Evolutionary conservation across 1,140 invertebrate species (phyloP).

Genomic region (Drosophila micromelanica): DNA sequence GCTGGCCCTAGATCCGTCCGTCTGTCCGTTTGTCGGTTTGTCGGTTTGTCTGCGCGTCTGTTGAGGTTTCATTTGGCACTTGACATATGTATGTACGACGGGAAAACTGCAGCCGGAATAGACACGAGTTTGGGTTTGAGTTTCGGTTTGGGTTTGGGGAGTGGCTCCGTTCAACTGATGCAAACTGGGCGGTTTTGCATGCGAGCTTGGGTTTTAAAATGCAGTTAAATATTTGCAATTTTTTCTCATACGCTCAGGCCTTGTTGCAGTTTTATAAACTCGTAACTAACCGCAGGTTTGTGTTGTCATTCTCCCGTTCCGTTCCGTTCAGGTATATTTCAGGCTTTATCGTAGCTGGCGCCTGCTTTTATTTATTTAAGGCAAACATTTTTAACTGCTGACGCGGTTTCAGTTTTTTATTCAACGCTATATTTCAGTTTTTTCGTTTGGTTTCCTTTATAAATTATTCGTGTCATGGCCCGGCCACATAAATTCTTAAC

Average conservation of each 20-base stretch:
- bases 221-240: constrained; percentile 75
- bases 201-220: constrained; percentile 55
- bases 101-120: constrained; percentile 33
- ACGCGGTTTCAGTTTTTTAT: constrained; percentile 64
- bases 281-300: constrained; percentile 80
- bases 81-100: constrained; percentile 73
- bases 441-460: constrained; percentile 50
- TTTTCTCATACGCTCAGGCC: constrained; percentile 36
- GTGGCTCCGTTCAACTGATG: constrained; percentile 9
- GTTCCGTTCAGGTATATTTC: too few species aligned
- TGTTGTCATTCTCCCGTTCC: constrained; percentile 51
- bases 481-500: constrained; percentile 77
- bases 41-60: neutral
- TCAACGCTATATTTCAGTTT: constrained; percentile 5
- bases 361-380: constrained; percentile 57
- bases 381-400: constrained; percentile 78
- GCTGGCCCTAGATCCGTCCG: constrained; percentile 19
- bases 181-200: constrained; percentile 23
- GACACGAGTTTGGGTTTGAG: constrained; percentile 6
- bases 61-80: constrained; percentile 80
- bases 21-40: constrained; percentile 7
- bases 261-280: constrained; percentile 75
- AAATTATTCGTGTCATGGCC: constrained; percentile 78
- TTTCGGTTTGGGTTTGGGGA: constrained; percentile 1
- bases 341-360: constrained; percentile 49